Percentiles rank a stretch among this genome's conserved stretches.
Evolutionary conservation across 35 echinoderm and acorn worm genomes (phyloP).

Genomic region (Acanthaster planci): DNA sequence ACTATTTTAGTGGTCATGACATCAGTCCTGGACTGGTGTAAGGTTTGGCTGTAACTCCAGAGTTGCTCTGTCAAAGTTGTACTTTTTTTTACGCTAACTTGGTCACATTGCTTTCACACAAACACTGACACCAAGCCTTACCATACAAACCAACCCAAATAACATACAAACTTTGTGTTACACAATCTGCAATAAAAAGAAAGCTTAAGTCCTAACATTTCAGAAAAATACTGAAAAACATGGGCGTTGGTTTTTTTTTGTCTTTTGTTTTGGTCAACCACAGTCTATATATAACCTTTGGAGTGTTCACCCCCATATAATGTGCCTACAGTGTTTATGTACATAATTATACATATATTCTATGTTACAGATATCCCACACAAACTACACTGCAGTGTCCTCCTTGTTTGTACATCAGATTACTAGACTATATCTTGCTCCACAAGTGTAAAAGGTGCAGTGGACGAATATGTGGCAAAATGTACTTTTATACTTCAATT

Average conservation of each 20-base stretch:
- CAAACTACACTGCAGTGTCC: background rate
- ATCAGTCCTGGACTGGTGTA: background rate
- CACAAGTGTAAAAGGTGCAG: too few species aligned
- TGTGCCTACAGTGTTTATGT: slow-evolving; percentile 12
- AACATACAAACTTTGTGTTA: background rate
- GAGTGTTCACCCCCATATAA: background rate
- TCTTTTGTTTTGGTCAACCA: background rate
- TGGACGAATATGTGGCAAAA: too few species aligned
- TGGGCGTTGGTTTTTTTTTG: background rate
- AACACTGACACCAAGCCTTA: background rate
- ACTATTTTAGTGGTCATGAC: background rate
- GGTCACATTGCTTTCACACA: too few species aligned
- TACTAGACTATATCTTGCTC: too few species aligned
- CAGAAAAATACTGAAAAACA: slow-evolving; percentile 27
- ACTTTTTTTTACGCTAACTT: too few species aligned
- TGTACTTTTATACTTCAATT: too few species aligned
- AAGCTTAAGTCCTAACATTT: background rate
- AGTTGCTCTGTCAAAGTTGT: too few species aligned
- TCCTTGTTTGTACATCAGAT: too few species aligned
- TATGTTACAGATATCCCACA: background rate
- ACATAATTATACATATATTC: slow-evolving; percentile 6
- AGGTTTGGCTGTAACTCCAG: too few species aligned
- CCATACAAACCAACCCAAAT: background rate
- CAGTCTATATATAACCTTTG: too few species aligned
- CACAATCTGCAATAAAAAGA: slow-evolving; percentile 24